These are phyloP conservation scores for Alaudala cheleensis DNA, from an alignment of 2,113 vertebrate species.

Conservation along the genomic window DNA sequence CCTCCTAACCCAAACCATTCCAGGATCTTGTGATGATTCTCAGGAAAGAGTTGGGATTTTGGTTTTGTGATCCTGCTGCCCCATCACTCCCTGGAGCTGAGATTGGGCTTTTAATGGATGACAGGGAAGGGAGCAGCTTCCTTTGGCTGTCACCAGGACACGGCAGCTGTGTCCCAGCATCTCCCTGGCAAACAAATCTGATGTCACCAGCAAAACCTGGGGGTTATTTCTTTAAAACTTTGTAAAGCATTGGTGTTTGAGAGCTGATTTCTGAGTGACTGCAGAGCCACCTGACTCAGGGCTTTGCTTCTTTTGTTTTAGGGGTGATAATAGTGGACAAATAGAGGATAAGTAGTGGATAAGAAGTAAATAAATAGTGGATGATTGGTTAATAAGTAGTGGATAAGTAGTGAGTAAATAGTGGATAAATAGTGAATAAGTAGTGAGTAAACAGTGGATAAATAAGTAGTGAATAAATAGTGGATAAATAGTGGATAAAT, in stretches of 20 bases:
- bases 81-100: neutral
- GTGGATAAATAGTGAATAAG: neutral
- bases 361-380: no score
- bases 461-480: no score
- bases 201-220: neutral
- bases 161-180: accelerated
- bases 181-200: neutral
- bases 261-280: neutral
- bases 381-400: no score
- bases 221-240: neutral
- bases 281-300: accelerated
- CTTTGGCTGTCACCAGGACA: neutral
- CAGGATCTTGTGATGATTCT: neutral
- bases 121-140: neutral
- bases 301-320: neutral
- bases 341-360: no score
- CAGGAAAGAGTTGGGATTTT: neutral
- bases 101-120: neutral
- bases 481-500: neutral
- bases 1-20: neutral
- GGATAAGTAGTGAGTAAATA: no score
- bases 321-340: neutral
- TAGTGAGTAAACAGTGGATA: no score
- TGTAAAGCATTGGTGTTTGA: neutral
- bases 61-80: neutral